A percentile compares a stretch with the other conserved stretches of the same genome.
These are phyloP conservation scores for Esox lucius DNA, from an alignment of 2,797 vertebrate species.

Conservation along the genomic window DNA sequence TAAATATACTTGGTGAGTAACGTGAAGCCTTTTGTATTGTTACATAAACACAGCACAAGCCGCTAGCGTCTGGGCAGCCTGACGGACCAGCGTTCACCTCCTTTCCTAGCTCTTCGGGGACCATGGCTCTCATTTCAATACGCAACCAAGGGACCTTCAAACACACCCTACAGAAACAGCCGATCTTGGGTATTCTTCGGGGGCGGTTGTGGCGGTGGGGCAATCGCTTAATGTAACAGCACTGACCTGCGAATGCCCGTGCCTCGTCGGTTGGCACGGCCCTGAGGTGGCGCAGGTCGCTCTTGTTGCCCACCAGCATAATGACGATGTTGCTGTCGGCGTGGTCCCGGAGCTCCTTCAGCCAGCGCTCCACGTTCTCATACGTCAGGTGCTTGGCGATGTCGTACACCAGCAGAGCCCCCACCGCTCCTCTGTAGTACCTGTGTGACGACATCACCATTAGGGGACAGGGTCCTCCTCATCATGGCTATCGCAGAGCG, in stretches of 20 bases:
- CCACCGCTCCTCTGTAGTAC: slow-evolving; percentile 95
- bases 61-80: too few species aligned
- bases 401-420: slow-evolving; percentile 93
- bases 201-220: too few species aligned
- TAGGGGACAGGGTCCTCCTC: not conserved
- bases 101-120: too few species aligned
- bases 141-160: too few species aligned
- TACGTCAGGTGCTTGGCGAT: slow-evolving; percentile 97
- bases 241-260: slow-evolving; percentile 90
- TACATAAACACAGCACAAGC: too few species aligned
- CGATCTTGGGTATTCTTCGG: not conserved
- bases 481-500: too few species aligned
- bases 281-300: slow-evolving; percentile 92
- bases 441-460: slow-evolving; percentile 59
- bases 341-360: slow-evolving; percentile 95
- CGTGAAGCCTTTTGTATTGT: too few species aligned
- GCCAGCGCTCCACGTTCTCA: slow-evolving; percentile 95
- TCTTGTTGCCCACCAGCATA: slow-evolving; percentile 98
- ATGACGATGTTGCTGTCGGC: slow-evolving; percentile 98
- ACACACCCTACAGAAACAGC: too few species aligned
- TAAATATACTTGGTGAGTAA: too few species aligned
- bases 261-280: slow-evolving; percentile 96
- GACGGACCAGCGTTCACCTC: too few species aligned
- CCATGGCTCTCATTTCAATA: not conserved
- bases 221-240: too few species aligned